These are phyloP conservation scores for Leucoptera coffeella DNA, from an alignment of 2,888 invertebrate species.

Conservation along the genomic window DNA sequence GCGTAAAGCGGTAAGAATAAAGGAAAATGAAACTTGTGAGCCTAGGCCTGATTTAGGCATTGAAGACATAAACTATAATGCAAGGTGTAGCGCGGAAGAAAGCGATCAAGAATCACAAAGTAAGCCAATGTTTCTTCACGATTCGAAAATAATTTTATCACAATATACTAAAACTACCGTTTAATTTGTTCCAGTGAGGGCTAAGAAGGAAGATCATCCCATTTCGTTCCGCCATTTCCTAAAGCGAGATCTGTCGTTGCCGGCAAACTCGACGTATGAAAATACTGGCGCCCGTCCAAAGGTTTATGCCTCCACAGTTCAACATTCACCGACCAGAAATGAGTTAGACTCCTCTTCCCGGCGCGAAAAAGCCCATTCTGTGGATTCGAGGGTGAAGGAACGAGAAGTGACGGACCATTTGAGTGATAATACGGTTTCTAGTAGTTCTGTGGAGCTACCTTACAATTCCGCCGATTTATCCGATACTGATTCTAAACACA, in stretches of 20 bases:
- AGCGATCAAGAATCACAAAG: no score
- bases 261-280: constrained; percentile 54
- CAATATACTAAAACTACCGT: no score
- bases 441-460: constrained; percentile 40
- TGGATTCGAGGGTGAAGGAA: constrained; percentile 31
- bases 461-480: constrained; percentile 44
- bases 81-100: no score
- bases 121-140: no score
- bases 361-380: constrained; percentile 23
- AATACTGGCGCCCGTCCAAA: constrained; percentile 75
- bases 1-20: no score
- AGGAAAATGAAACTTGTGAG: constrained; percentile 31
- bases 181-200: no score
- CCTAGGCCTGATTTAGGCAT: constrained; percentile 43
- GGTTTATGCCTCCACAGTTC: constrained; percentile 51
- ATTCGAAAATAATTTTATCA: no score
- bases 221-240: constrained; percentile 84
- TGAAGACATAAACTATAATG: constrained; percentile 39
- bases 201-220: constrained; percentile 71
- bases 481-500: constrained; percentile 44
- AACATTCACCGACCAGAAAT: constrained; percentile 38
- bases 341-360: constrained; percentile 24
- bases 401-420: constrained; percentile 20
- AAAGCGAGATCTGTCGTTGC: constrained; percentile 56
- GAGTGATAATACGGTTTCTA: constrained; percentile 31